Base-by-base conservation (phyloP, 2,113 vertebrate genomes). In the Lutjanus erythropterus region DNA sequence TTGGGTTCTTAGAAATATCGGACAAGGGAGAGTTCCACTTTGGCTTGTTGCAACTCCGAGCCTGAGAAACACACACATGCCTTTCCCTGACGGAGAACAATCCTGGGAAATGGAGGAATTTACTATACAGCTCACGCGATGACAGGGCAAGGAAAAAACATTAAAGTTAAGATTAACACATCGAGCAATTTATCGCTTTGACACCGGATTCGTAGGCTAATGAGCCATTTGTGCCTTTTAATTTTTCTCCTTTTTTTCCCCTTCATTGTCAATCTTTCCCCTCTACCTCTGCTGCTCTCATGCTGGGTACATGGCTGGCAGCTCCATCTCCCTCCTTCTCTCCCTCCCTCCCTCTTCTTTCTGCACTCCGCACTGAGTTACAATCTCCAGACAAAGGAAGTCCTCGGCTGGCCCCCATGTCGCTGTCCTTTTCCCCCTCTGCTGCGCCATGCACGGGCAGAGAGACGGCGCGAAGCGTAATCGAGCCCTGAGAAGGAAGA, bases 321-420 rank as follows among this genome's bases (percentile, higher is more conserved):
- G 67, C 80, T 68, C 52, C 0, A n/a, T 61, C 74, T 42, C 21
- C 39, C 67, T 27, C 62, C 29, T 14, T 37, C 44, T 33, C 75
- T 55, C 61, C 50, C 71, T 55, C 61, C 50, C 71, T 64, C 64
- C 42, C 25, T 67, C 65, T 53, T 47, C 62, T 59, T 84, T 68
- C 44, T 80, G 62, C 46, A 2, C 72, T 69, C 73, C 35, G 65
- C 71, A 58, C 73, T 72, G 25, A 86, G 80, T 92, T 84, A 77
- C 86, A 92, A 80, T 88, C 72, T 83, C 50, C 58, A 89, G 80
- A 93, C 90, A 91, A 92, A 92, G 90, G 87, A 90, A 89, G 89
- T 83, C 80, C 68, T 83, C 39, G 27, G 68, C 71, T 77, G 83
- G 79, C 79, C 83, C 52, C 61, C 60, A 31, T 31, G 37, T 83